Base-by-base conservation (phyloP, 2,797 vertebrate species). In the Malacoctenus gilli region DNA sequence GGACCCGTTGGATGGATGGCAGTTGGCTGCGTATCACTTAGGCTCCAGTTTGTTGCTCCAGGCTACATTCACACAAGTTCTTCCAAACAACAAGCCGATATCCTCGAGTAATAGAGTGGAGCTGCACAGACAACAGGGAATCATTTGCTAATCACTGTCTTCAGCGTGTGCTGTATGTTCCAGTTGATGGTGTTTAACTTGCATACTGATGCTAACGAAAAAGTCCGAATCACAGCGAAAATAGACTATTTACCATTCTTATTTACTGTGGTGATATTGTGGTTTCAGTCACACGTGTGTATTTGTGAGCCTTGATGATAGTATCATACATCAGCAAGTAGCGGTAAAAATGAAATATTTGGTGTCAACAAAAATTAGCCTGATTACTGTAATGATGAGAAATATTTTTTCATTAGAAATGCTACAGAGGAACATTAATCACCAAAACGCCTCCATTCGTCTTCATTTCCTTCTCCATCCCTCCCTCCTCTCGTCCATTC, bases 401-500 rank as follows among this genome's bases (percentile, higher is more conserved):
- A 65, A 60, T 75, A 44, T 61, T 68, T 72, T 72, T 74, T 74
- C 56, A 80, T 75, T 65, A 77, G 63, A 40, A 16, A 41, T 49
- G 56, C 59, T 43, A 66, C 55, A 68, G 56, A 72, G 41, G 47
- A 56, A 36, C 68, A 80, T 79, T 72, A 75, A 79, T 85, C 73
- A 75, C 52, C 16, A 53, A 61, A 73, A 79, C 48, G 65, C 61
- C 40, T 54, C 53, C 53, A 60, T 77, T 82, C 59, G 72, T 84
- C 74, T 80, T 83, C 18, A 57, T 75, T 80, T 75, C 67, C 56
- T 21, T 60, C 48, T 70, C 67, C 47, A 42, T 68, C 55, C 65
- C 59, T 25, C 56, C 59, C 20, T 66, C 3, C 51, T 63, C 25
- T 58, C 48, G 57, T 69, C 52, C 23, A 25, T 75, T 68, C 66